Evolutionary conservation across 2,797 vertebrate species (phyloP), one percentile per base, ranked within the genome.

Genomic region (Picus viridis): DNA sequence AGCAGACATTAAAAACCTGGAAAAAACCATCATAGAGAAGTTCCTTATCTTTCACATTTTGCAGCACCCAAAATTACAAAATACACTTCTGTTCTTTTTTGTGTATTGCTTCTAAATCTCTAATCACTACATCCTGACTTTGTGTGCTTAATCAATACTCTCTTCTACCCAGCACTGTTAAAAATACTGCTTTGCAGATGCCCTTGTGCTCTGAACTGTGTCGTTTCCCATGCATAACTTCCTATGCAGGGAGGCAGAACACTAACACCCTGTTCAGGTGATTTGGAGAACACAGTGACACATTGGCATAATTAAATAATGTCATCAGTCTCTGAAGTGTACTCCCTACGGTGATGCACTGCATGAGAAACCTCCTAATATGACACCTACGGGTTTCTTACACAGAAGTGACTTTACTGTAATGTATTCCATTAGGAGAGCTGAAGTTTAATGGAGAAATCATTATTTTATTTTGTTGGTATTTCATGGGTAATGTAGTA

Each of bases 251-350:
- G 56, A 96, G 78, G 86, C 67, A 91, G 76, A 89, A 63, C 77
- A 89, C 95, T 96, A 95, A 94, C 90, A 90, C 47, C 11, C 88
- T 70, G 90, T 93, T 95, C 95, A 93, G 94, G 94, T 93, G 96
- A 90, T 81, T 75, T 4, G 6, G 72, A 61, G 89, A 95, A 74
- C 36, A 51, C 68, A 39, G 90, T 79, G 93, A 95, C 94, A 95
- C 90, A 87, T 51, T 51, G 94, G 96, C 88, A 89, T 96, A 97
- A 97, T 97, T 97, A 97, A 97, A 97, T 95, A 95, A 96, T 76
- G 81, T 90, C 96, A 96, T 95, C 94, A 95, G 91, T 56, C 86
- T 96, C 94, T 94, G 94, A 97, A 97, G 96, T 90, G 86, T 43
- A 34, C 90, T 95, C 93, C 97, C 96, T 82, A 84, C 4, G 20